phyloP scores from a whole-genome alignment of 2,797 vertebrate genomes.

The Harpagifer antarcticus region DNA sequence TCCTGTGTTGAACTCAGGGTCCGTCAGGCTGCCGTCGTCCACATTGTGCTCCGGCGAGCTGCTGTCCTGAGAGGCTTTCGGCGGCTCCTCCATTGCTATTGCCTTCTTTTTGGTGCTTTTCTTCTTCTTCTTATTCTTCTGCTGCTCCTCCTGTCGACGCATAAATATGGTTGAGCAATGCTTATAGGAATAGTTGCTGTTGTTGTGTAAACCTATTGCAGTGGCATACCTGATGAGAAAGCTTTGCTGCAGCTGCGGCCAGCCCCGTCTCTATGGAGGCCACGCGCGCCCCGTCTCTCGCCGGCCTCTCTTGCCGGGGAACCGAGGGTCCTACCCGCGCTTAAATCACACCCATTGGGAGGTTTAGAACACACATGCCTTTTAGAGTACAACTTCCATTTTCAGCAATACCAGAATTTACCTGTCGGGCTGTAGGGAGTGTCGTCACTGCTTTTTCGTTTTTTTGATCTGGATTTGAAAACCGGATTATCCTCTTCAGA shows the following conservation, averaged over 20 bases:
- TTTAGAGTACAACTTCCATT: no score
- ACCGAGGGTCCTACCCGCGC: slow-evolving; percentile 96
- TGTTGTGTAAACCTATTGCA: accelerated
- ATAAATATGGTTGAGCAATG: background rate
- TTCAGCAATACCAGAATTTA: slow-evolving; percentile 59
- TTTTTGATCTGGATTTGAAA: slow-evolving; percentile 99
- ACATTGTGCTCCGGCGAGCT: slow-evolving; percentile 92
- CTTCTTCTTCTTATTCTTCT: slow-evolving; percentile 97
- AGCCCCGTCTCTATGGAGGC: slow-evolving; percentile 97
- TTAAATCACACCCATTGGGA: slow-evolving; percentile 56
- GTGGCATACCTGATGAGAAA: slow-evolving; percentile 94
- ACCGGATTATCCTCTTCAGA: slow-evolving; percentile 98
- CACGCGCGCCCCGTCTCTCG: slow-evolving; percentile 95
- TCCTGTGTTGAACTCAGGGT: slow-evolving; percentile 92
- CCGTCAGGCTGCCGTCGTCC: slow-evolving; percentile 92
- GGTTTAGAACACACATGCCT: background rate
- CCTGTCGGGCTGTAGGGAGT: slow-evolving; percentile 98
- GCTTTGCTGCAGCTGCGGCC: slow-evolving; percentile 94
- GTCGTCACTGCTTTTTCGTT: slow-evolving; percentile 97
- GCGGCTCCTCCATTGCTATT: slow-evolving; percentile 84
- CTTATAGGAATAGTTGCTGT: background rate
- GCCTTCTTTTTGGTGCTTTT: slow-evolving; percentile 95
- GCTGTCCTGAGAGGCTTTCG: slow-evolving; percentile 91
- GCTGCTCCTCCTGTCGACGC: slow-evolving; percentile 90
- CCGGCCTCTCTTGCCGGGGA: slow-evolving; percentile 94